Conservation (phyloP, 2,888 invertebrate genomes). For the Carabus problematicus region DNA sequence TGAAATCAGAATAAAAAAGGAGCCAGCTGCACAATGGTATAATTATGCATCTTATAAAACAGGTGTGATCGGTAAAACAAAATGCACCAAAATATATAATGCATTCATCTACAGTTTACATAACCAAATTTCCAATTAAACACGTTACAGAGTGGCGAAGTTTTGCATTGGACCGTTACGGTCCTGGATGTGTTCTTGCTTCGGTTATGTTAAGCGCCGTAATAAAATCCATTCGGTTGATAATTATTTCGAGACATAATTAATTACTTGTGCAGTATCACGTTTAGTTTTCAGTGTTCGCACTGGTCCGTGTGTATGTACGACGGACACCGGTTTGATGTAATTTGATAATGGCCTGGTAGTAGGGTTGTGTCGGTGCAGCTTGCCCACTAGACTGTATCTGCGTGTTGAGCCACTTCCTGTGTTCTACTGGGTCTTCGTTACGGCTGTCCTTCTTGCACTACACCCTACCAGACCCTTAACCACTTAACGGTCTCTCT, state of each 20-base stretch:
- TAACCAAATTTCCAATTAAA: too few relatives aligned
- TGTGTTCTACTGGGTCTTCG: constrained; percentile 29
- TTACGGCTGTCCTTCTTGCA: background rate
- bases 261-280: constrained; percentile 24
- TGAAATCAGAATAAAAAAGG: background rate
- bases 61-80: constrained; percentile 6
- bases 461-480: background rate
- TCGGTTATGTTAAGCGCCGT: constrained; percentile 14
- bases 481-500: background rate
- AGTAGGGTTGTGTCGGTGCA: constrained; percentile 22
- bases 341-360: constrained; percentile 26
- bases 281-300: constrained; percentile 22
- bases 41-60: constrained; percentile 8
- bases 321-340: background rate
- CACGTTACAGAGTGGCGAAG: background rate
- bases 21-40: constrained; percentile 4
- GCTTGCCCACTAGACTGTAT: constrained; percentile 43
- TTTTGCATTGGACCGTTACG: constrained; percentile 6
- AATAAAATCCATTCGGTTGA: constrained; percentile 33
- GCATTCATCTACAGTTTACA: too few relatives aligned
- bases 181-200: background rate
- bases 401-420: constrained; percentile 44
- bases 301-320: background rate
- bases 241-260: constrained; percentile 29
- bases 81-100: too few relatives aligned